Evolutionary conservation across 1,140 invertebrate species (phyloP).

Genomic region (Drosophila pandora): DNA sequence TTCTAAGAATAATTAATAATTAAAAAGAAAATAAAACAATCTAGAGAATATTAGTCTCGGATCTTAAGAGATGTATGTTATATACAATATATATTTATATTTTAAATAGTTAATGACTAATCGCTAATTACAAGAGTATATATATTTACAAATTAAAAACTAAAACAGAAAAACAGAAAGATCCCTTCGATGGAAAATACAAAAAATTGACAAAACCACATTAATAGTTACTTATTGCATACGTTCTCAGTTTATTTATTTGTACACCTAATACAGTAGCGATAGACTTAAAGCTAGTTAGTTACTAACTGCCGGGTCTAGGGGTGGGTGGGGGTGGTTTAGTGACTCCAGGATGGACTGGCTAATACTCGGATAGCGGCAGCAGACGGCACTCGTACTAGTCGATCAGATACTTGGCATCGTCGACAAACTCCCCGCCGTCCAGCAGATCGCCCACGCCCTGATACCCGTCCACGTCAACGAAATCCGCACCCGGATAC

Average conservation of each 20-base stretch:
- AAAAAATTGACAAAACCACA: background rate
- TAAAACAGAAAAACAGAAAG: background rate
- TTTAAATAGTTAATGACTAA: background rate
- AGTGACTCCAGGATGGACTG: too few species aligned
- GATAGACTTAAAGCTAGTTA: too few species aligned
- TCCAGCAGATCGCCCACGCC: constrained; percentile 55
- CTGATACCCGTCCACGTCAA: constrained; percentile 44
- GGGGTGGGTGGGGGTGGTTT: constrained; percentile 5
- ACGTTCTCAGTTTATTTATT: too few species aligned
- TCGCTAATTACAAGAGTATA: background rate
- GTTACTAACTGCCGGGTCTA: background rate
- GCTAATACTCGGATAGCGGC: constrained; percentile 10
- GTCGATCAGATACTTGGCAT: constrained; percentile 69
- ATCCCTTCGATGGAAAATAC: background rate
- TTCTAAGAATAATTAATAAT: background rate
- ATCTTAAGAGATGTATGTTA: background rate
- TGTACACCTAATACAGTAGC: too few species aligned
- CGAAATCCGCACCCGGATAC: constrained; percentile 15
- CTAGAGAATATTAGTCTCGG: background rate
- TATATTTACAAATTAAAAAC: background rate
- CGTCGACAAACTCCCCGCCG: constrained; percentile 56
- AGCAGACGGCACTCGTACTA: constrained; percentile 12
- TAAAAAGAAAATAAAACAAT: background rate
- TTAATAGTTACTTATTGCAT: background rate
- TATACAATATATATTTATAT: constrained; percentile 2